phyloP scores from a whole-genome alignment of 2,113 vertebrate genomes.

The Misgurnus mizolepis region DNA sequence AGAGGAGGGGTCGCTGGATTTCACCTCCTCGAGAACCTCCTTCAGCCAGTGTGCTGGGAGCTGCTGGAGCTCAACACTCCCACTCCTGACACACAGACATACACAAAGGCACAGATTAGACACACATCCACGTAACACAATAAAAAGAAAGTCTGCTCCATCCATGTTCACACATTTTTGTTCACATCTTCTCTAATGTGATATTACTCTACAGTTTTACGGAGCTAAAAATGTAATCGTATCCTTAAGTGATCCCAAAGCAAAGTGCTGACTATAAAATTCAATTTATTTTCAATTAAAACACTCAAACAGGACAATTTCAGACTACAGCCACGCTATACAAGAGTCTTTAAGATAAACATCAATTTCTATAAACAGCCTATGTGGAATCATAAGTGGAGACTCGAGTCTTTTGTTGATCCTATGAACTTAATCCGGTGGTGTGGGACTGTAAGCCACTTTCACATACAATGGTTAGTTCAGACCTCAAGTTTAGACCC shows the following conservation, averaged over 20 bases:
- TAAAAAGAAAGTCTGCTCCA: no score
- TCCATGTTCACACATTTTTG: no score
- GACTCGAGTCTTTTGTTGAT: slow-evolving; percentile 11
- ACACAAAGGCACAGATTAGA: neutral
- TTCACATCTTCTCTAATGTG: neutral
- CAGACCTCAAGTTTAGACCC: neutral
- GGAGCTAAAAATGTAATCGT: neutral
- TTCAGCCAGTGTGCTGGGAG: slow-evolving; percentile 87
- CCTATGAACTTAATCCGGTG: neutral
- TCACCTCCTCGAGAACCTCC: slow-evolving; percentile 88
- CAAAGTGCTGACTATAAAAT: slow-evolving; percentile 5
- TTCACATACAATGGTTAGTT: neutral
- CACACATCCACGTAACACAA: neutral
- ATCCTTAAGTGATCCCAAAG: slow-evolving; percentile 24
- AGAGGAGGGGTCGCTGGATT: slow-evolving; percentile 85
- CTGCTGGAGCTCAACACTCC: slow-evolving; percentile 74
- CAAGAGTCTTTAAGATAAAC: slow-evolving; percentile 3
- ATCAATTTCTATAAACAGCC: neutral
- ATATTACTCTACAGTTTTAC: neutral
- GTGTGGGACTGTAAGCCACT: slow-evolving; percentile 17
- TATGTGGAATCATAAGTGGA: neutral
- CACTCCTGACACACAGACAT: slow-evolving; percentile 72
- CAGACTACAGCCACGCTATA: slow-evolving; percentile 3
- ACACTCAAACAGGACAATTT: neutral
- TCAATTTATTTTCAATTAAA: neutral